Percentiles rank a stretch among this genome's conserved stretches.
Evolutionary conservation across 2,888 invertebrate species (phyloP).

Genomic region (Chydorus sphaericus): DNA sequence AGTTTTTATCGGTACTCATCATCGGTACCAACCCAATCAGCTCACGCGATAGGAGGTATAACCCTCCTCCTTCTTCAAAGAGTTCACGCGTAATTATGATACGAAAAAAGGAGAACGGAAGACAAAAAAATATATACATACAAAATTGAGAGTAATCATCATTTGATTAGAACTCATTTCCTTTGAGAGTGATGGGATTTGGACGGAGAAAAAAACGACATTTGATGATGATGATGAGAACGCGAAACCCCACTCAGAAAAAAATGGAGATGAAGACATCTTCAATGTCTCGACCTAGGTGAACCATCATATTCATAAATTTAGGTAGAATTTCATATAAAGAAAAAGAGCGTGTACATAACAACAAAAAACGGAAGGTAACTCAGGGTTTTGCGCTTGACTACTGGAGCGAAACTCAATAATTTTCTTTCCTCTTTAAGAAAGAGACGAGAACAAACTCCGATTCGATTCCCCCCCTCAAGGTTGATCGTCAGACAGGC

Average conservation of each 20-base stretch:
- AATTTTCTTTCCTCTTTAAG: too few species aligned
- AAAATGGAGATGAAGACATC: too few species aligned
- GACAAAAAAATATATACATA: too few species aligned
- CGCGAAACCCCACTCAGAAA: neutral
- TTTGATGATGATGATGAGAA: neutral
- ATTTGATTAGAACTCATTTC: conserved; percentile 8
- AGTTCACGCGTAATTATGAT: too few species aligned
- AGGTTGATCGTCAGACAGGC: too few species aligned
- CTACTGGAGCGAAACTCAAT: conserved; percentile 3
- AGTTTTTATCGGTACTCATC: conserved; percentile 6
- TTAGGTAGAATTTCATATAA: neutral
- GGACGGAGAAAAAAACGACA: neutral
- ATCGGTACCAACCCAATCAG: neutral
- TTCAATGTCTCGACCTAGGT: too few species aligned
- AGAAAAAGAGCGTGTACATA: neutral
- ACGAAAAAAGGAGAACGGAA: neutral
- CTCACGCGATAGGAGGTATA: neutral
- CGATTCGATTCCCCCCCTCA: too few species aligned
- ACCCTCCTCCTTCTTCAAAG: too few species aligned
- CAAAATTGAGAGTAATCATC: neutral
- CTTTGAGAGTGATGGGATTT: neutral
- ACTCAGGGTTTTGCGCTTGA: neutral
- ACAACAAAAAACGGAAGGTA: too few species aligned
- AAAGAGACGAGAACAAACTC: too few species aligned
- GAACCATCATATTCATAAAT: neutral